These are phyloP conservation scores for Aeoliscus strigatus DNA, from an alignment of 2,797 vertebrate genomes.

Conservation along the genomic window DNA sequence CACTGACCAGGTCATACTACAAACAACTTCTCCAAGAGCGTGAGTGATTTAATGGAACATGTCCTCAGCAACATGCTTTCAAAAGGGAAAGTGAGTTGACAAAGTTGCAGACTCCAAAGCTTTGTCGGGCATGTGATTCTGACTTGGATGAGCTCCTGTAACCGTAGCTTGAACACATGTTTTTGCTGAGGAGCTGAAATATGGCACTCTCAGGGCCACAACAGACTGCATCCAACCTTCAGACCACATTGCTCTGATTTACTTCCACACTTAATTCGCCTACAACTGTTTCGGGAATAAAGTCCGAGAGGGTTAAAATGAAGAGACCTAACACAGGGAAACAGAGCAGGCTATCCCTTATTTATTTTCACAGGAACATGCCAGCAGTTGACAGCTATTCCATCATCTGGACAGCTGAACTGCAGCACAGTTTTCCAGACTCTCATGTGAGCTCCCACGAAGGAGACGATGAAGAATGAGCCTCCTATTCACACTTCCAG, in stretches of 20 bases:
- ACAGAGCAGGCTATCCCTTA: slow-evolving; percentile 50
- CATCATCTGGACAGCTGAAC: slow-evolving; percentile 57
- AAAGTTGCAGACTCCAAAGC: slow-evolving; percentile 17
- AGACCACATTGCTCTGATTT: slow-evolving; percentile 72
- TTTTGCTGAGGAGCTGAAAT: slow-evolving; percentile 79
- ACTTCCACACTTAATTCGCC: slow-evolving; percentile 49
- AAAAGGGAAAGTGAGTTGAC: slow-evolving; percentile 17
- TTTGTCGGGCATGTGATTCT: slow-evolving; percentile 55
- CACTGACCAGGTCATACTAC: slow-evolving; percentile 2
- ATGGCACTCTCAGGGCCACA: slow-evolving; percentile 72
- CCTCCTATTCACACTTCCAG: slow-evolving; percentile 56
- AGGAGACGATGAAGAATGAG: slow-evolving; percentile 55
- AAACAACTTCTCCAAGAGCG: slow-evolving; percentile 1
- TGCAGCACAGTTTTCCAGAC: slow-evolving; percentile 67
- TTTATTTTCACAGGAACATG: slow-evolving; percentile 78
- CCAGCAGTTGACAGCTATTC: slow-evolving; percentile 73
- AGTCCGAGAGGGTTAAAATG: slow-evolving; percentile 47
- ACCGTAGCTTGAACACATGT: slow-evolving; percentile 74
- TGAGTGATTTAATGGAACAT: slow-evolving; percentile 12
- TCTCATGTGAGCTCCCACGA: slow-evolving; percentile 58
- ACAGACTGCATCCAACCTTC: slow-evolving; percentile 66
- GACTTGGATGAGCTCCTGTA: slow-evolving; percentile 60
- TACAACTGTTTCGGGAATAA: slow-evolving; percentile 58
- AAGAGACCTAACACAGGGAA: slow-evolving; percentile 40
- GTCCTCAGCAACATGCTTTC: too few relatives aligned